Evolutionary conservation across 1,140 invertebrate genomes (phyloP).

Genomic region (Drosophila pruinosa): DNA sequence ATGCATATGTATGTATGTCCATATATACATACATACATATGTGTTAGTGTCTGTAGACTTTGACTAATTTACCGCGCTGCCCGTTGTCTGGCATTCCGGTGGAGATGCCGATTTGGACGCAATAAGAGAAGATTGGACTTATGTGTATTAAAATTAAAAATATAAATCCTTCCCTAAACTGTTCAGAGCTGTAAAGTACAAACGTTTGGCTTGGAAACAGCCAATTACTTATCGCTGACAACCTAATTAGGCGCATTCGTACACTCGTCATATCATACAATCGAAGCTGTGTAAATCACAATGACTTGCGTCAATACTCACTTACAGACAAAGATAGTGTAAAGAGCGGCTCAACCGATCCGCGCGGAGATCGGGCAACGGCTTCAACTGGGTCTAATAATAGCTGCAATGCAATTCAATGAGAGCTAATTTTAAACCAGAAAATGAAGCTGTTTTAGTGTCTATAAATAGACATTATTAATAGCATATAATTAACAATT

Average conservation of each 20-base stretch:
- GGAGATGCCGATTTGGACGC: neutral
- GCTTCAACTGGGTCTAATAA: constrained; percentile 50
- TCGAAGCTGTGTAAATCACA: constrained; percentile 21
- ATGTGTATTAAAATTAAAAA: neutral
- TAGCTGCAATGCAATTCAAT: constrained; percentile 64
- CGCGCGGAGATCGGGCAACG: constrained; percentile 49
- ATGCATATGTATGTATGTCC: neutral
- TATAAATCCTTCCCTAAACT: neutral
- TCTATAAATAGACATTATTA: constrained; percentile 67
- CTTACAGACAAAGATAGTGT: constrained; percentile 40
- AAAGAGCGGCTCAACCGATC: constrained; percentile 29
- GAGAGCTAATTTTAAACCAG: constrained; percentile 69
- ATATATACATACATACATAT: neutral
- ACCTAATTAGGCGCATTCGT: constrained; percentile 16
- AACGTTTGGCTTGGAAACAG: constrained; percentile 1
- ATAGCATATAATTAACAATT: constrained; percentile 66
- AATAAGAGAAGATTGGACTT: neutral
- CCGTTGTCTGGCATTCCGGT: neutral
- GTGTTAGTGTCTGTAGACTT: constrained; percentile 4
- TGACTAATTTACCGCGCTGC: constrained; percentile 12
- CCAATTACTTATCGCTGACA: constrained; percentile 22
- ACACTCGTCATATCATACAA: constrained; percentile 1
- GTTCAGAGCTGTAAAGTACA: neutral
- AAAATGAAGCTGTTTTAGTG: constrained; percentile 3
- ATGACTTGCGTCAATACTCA: constrained; percentile 36